Percentiles rank a stretch among this genome's conserved stretches.
These are phyloP conservation scores for Arrhamphus sclerolepis DNA, from an alignment of 2,797 vertebrate genomes.

Conservation along the genomic window DNA sequence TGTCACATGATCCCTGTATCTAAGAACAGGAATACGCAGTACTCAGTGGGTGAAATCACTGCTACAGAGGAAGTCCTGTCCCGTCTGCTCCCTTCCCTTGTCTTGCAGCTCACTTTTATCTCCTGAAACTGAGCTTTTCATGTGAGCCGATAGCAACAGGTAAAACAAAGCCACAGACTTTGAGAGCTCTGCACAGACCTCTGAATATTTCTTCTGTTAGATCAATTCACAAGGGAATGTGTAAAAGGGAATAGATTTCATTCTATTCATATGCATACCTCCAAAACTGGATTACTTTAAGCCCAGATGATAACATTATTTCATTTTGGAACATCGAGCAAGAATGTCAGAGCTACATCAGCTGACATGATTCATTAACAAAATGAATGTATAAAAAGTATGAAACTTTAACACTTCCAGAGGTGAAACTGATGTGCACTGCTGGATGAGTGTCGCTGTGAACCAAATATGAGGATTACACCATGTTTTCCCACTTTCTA, in stretches of 20 bases:
- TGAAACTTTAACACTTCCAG: too few species aligned
- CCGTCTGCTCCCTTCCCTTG: constrained; percentile 11
- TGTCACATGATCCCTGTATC: constrained; percentile 49
- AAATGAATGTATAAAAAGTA: too few species aligned
- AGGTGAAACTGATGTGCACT: too few species aligned
- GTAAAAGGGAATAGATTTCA: constrained; percentile 4
- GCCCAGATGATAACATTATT: too few species aligned
- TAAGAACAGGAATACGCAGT: constrained; percentile 33
- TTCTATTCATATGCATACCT: constrained; percentile 28
- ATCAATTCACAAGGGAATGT: constrained; percentile 19
- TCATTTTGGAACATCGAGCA: too few species aligned
- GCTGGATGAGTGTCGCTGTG: too few species aligned
- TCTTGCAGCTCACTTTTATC: constrained; percentile 46
- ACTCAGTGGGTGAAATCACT: constrained; percentile 49
- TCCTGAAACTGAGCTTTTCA: neutral
- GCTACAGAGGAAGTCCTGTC: constrained; percentile 34
- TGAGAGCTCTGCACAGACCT: constrained; percentile 7
- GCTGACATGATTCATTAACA: too few species aligned
- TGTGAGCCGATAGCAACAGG: constrained; percentile 11
- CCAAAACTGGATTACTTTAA: constrained; percentile 31
- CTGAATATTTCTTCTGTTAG: constrained; percentile 25
- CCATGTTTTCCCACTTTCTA: too few species aligned
- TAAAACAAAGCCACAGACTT: constrained; percentile 6
- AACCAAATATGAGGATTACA: too few species aligned
- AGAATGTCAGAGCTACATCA: too few species aligned